phyloP scores from a whole-genome alignment of 2,113 vertebrate species.

The mouse (Mus musculus) region GRCm39 chr4:55888501-55889000 shows the following conservation, averaged over 20 bases:
- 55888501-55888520: conserved; percentile 10
- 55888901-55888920: conserved; percentile 50
- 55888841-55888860: conserved; percentile 54
- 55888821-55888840: conserved; percentile 50
- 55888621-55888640: conserved; percentile 74
- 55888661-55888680: conserved; percentile 72
- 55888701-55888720: conserved; percentile 73
- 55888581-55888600: conserved; percentile 76
- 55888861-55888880: conserved; percentile 56
- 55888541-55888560: conserved; percentile 60
- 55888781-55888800: conserved; percentile 28
- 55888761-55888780: conserved; percentile 45
- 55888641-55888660: conserved; percentile 73
- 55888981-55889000: neutral
- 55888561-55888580: conserved; percentile 54
- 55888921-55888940: neutral
- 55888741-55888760: conserved; percentile 38
- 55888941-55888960: neutral
- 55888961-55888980: neutral
- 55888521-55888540: neutral
- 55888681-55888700: conserved; percentile 74
- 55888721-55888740: conserved; percentile 53
- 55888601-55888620: conserved; percentile 75
- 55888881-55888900: conserved; percentile 66
- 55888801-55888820: conserved; percentile 59